Conservation (phyloP, 2,888 invertebrate genomes). For the Drosophila tanythrix region DNA sequence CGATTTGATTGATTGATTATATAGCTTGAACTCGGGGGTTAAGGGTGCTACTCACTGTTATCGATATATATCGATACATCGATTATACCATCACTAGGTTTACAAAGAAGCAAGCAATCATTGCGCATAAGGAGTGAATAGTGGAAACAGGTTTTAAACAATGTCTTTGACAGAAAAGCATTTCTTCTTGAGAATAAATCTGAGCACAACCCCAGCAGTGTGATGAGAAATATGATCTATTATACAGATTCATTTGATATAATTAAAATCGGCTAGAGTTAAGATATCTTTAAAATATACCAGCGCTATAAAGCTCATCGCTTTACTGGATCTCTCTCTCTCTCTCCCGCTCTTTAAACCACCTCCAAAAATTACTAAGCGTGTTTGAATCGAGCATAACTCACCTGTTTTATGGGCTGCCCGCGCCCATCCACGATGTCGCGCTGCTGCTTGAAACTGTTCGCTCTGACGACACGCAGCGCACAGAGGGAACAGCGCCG, state of each 20-base stretch:
- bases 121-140: no score
- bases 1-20: conserved; percentile 3
- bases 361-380: not conserved
- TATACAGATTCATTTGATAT: not conserved
- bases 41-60: not conserved
- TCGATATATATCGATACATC: not conserved
- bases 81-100: not conserved
- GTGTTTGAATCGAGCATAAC: conserved; percentile 8
- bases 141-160: no score
- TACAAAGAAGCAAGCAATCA: no score
- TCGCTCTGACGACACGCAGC: conserved; percentile 44
- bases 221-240: not conserved
- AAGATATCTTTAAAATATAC: not conserved
- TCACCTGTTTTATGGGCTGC: conserved; percentile 63
- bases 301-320: not conserved
- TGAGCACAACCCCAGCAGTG: not conserved
- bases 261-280: not conserved
- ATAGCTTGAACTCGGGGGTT: not conserved
- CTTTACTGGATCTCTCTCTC: not conserved
- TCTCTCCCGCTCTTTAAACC: not conserved
- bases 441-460: conserved; percentile 56
- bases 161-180: not conserved
- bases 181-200: not conserved
- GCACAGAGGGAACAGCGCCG: conserved; percentile 48
- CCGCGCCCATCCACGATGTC: conserved; percentile 63